Evolutionary conservation across 2,888 invertebrate genomes (phyloP), one percentile per base, ranked within the genome.

Genomic region (Himalopsyche tibetana): DNA sequence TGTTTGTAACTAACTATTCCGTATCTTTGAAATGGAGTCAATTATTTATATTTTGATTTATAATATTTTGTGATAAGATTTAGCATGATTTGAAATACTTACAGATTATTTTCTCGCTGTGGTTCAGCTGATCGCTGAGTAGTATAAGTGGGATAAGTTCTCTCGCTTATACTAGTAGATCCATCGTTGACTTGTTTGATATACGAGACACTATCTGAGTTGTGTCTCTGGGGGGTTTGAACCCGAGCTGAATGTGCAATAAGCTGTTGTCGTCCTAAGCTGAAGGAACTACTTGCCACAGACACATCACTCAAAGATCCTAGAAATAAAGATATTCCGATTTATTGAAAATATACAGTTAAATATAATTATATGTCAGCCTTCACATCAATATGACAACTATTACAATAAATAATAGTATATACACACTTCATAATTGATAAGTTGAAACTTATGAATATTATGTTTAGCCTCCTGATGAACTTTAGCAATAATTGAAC

Each of bases 231-330:
- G 15, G 96, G 96, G 80, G 96, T 95, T 90, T 95, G 95, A 40
- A 97, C 96, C 87, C 96, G 93, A 55, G 96, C 95, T 90, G 96
- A 96, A 90, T 96, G 96, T 79, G 95, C 96, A 88, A 96, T 96
- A 88, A 95, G 92, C 90, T 95, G 96, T 89, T 93, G 92, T 84
- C 93, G 91, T 85, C 90, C 90, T 28, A 92, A 91, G 92, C 93
- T 91, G 91, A 82, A 90, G 89, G 89, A 88, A 91, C 94, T 93
- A 89, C 94, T 94, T 80, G 94, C 93, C 88, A 95, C 94, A 85
- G 95, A 95, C 80, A 96, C 94, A 90, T 96, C 96, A 91, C 95
- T 95, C 92, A 95, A 94, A 6, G 96, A 96, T 79, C 96, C 95
- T 89, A 74, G 74, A 74, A 74, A 74, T 38, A 74, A 74, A 63